These are phyloP conservation scores for Psilanteris sp. DNA, from an alignment of 1,140 invertebrate species.

Conservation along the genomic window DNA sequence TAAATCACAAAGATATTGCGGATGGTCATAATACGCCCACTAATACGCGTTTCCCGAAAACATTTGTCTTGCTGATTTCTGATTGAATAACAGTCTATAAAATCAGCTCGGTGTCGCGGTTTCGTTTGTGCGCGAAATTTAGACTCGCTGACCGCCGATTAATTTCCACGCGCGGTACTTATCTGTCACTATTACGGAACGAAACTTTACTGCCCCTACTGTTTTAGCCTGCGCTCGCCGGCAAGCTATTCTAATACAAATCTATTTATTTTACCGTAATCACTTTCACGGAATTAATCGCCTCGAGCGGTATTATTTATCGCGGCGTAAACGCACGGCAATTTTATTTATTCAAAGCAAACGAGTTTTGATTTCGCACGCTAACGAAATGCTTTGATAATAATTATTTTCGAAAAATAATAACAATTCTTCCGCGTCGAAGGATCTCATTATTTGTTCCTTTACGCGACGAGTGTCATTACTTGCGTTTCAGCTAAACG, in stretches of 20 bases:
- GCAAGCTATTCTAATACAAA: constrained; percentile 44
- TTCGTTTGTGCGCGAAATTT: constrained; percentile 69
- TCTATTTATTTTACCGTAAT: constrained; percentile 61
- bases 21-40: constrained; percentile 55
- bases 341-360: constrained; percentile 17
- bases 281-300: constrained; percentile 57
- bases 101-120: constrained; percentile 37
- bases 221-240: constrained; percentile 29
- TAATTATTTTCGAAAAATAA: constrained; percentile 43
- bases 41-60: constrained; percentile 49
- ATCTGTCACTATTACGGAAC: constrained; percentile 69
- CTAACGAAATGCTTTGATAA: constrained; percentile 42
- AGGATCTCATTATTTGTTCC: constrained; percentile 40
- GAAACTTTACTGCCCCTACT: constrained; percentile 49
- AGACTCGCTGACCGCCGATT: constrained; percentile 72
- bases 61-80: constrained; percentile 54
- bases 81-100: constrained; percentile 67
- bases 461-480: constrained; percentile 45
- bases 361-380: constrained; percentile 16
- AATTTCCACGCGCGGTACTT: constrained; percentile 71
- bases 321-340: constrained; percentile 14
- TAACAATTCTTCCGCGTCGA: constrained; percentile 31
- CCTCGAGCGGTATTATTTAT: constrained; percentile 43
- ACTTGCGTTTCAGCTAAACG: constrained; percentile 30
- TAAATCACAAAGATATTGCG: constrained; percentile 42